Base-by-base conservation (phyloP, 64 coral and sea anemone species). In the Hydrozoanthus tunicans region DNA sequence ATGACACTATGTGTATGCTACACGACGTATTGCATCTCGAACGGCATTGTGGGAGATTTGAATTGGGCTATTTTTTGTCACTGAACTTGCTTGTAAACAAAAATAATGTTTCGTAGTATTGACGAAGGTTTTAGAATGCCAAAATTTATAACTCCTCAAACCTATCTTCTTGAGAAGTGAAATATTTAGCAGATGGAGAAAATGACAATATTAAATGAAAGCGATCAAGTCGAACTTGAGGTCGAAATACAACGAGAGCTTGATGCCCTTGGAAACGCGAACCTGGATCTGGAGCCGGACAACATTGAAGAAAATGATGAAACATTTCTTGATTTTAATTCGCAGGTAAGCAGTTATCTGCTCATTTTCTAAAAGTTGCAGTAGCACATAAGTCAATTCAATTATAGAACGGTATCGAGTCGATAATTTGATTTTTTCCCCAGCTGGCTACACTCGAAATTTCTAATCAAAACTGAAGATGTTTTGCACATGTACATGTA, bases 1-100 rank as follows among this genome's bases (percentile, higher is more conserved):
- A 43, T 43, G 32, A 43, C 32, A 25, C 23, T 76, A 76, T 76
- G 72, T 76, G 11, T 76, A 12, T 51, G 72, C 9, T 76, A 76
- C 72, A 76, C 72, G 27, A 76, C 72, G 72, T 76, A 76, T 32
- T 10, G 0, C 0, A 8, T 53, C 3, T 9, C 84, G 84, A 88
- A 88, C 7, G 15, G 84, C 69, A 88, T 88, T 88, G 68, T 88
- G 69, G 84, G 84, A 88, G 5, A 88, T 88, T 88, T 88, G 68
- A 88, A 88, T 74, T 20, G 67, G 24, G 5, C 25, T 12, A 13
- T 9, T 32, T 58, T 59, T 11, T 58, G 55, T n/a, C 59, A 53
- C 32, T 43, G 32, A 43, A 43, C 32, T 43, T 43, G 5, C 68
- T 14, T 53, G 24, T 56, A 24, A 71, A 74, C 70, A 51, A 82